A percentile compares a stretch with the other conserved stretches of the same genome.
Evolutionary conservation across 2,888 invertebrate species (phyloP).

Genomic region (Hypercompe scribonia): DNA sequence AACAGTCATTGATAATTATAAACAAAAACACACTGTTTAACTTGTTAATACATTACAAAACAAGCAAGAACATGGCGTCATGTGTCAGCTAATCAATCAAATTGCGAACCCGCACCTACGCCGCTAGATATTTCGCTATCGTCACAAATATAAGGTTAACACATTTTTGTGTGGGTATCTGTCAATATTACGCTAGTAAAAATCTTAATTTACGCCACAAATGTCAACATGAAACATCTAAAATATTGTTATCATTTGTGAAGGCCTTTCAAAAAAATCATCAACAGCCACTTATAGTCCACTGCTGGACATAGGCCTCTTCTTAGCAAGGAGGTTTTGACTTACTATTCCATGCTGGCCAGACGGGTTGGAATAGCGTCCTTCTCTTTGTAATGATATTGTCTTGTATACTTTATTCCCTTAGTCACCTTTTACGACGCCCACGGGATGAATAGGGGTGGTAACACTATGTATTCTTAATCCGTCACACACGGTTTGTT

Average conservation of each 20-base stretch:
- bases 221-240: not conserved
- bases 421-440: too few species aligned
- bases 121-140: conserved; percentile 25
- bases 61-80: conserved; percentile 41
- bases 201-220: not conserved
- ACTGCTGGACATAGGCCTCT: too few species aligned
- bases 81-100: conserved; percentile 41
- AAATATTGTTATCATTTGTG: not conserved
- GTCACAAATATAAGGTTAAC: conserved; percentile 31
- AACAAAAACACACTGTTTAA: conserved; percentile 34
- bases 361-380: too few species aligned
- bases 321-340: too few species aligned
- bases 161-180: conserved; percentile 1
- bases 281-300: too few species aligned
- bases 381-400: too few species aligned
- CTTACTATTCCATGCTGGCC: too few species aligned
- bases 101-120: conserved; percentile 44
- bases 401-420: too few species aligned
- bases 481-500: too few species aligned
- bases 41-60: conserved; percentile 28
- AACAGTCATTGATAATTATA: conserved; percentile 7
- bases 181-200: not conserved
- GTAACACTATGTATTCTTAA: too few species aligned
- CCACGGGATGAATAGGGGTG: too few species aligned
- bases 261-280: not conserved